Percentiles rank a stretch among this genome's conserved stretches.
These are phyloP conservation scores for Geotrypetes seraphini DNA, from an alignment of 2,797 vertebrate species.

Conservation along the genomic window DNA sequence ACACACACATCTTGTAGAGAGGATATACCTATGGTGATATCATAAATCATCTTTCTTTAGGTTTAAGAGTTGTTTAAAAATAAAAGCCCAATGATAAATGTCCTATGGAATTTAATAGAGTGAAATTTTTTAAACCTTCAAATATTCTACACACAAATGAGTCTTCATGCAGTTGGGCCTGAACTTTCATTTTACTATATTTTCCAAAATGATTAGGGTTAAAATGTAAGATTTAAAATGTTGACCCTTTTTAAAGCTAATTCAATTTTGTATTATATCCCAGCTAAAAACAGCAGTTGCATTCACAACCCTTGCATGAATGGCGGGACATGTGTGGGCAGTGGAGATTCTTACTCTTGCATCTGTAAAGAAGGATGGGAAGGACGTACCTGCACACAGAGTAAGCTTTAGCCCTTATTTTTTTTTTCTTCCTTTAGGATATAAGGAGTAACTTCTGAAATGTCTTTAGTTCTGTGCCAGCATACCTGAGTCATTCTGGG, in stretches of 20 bases:
- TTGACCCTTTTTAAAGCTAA: not conserved
- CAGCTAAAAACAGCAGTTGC: conserved; percentile 88
- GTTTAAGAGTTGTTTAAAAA: no score
- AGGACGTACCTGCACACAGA: conserved; percentile 77
- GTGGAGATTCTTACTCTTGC: conserved; percentile 78
- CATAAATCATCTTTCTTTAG: no score
- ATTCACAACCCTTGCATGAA: conserved; percentile 82
- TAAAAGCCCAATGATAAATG: no score
- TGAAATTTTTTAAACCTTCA: no score
- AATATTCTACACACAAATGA: no score
- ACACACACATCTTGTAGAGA: no score
- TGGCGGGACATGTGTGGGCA: conserved; percentile 85
- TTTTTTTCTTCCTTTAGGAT: conserved; percentile 5
- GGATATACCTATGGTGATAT: no score
- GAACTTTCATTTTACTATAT: no score
- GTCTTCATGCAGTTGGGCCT: no score
- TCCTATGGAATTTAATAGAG: no score
- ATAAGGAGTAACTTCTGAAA: conserved; percentile 21
- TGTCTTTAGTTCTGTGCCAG: conserved; percentile 26
- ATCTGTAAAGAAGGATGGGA: conserved; percentile 94
- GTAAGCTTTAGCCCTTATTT: conserved; percentile 48
- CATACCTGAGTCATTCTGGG: conserved; percentile 33
- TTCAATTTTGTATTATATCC: no score
- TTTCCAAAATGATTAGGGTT: no score
- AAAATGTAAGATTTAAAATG: not conserved